These are phyloP conservation scores for Micronycteris hirsuta DNA, from an alignment of 2,113 vertebrate species.

Conservation along the genomic window DNA sequence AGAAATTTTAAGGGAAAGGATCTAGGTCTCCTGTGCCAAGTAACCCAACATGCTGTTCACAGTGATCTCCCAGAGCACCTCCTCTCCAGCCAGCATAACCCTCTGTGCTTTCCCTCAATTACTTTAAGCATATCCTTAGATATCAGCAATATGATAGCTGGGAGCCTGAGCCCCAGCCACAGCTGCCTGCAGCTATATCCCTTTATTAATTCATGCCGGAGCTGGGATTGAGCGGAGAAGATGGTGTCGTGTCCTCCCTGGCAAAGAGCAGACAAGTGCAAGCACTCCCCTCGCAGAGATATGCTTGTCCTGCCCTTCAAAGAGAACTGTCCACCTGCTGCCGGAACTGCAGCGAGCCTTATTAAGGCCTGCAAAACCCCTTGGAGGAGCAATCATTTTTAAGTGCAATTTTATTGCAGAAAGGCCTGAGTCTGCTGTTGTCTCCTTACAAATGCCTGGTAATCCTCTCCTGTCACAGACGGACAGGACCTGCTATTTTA, in stretches of 20 bases:
- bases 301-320: neutral
- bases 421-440: neutral
- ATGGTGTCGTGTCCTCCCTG: neutral
- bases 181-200: neutral
- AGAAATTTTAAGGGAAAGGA: neutral
- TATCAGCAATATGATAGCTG: neutral
- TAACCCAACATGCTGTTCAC: neutral
- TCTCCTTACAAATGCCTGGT: neutral
- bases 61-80: neutral
- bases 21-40: neutral
- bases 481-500: neutral
- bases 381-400: neutral
- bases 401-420: neutral
- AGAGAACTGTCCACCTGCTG: neutral
- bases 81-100: neutral
- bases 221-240: neutral
- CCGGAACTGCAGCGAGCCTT: neutral
- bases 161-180: neutral
- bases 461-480: neutral
- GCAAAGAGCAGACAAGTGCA: neutral
- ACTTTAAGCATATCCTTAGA: neutral
- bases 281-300: neutral
- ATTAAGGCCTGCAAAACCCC: neutral
- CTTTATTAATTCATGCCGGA: constrained; percentile 15
- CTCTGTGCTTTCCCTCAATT: neutral